phyloP scores from a whole-genome alignment of 2,797 vertebrate species.

The Harpagifer antarcticus region DNA sequence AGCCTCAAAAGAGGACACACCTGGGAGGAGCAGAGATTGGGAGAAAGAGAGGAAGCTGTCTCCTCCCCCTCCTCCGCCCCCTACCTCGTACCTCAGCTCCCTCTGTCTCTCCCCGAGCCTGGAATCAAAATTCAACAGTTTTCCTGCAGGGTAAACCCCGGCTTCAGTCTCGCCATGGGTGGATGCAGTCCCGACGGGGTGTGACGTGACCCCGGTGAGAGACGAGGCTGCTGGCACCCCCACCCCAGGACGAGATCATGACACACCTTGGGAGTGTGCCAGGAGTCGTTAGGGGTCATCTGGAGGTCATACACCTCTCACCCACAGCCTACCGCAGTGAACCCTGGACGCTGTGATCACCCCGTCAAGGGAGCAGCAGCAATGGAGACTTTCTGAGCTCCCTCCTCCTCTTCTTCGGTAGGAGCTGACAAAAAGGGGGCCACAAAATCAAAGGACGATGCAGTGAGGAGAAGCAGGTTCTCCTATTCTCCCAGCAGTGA shows the following conservation, averaged over 20 bases:
- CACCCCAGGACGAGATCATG: slow-evolving; percentile 99
- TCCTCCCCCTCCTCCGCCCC: slow-evolving; percentile 64
- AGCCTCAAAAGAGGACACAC: slow-evolving; percentile 75
- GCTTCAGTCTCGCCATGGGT: slow-evolving; percentile 92
- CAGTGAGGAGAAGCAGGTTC: slow-evolving; percentile 64
- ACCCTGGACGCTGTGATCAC: slow-evolving; percentile 90
- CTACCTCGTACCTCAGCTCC: slow-evolving; percentile 54
- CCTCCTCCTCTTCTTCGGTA: slow-evolving; percentile 78
- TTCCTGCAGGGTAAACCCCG: slow-evolving; percentile 98
- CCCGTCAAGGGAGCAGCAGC: slow-evolving; percentile 70
- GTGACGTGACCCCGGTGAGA: slow-evolving; percentile 94
- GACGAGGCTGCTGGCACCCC: slow-evolving; percentile 96
- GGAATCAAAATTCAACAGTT: slow-evolving; percentile 99
- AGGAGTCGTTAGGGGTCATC: slow-evolving; percentile 84
- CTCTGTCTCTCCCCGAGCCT: slow-evolving; percentile 88
- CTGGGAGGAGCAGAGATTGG: slow-evolving; percentile 71
- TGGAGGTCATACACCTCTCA: slow-evolving; percentile 83
- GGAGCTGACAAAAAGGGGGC: slow-evolving; percentile 85
- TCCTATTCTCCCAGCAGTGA: slow-evolving; percentile 56
- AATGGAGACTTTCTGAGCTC: slow-evolving; percentile 73
- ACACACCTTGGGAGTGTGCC: slow-evolving; percentile 88
- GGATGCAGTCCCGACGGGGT: slow-evolving; percentile 89
- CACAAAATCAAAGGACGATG: slow-evolving; percentile 81
- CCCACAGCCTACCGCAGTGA: slow-evolving; percentile 90
- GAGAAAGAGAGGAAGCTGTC: slow-evolving; percentile 72